Conservation (phyloP, 2,113 vertebrate species). For the Scytalopus superciliaris region DNA sequence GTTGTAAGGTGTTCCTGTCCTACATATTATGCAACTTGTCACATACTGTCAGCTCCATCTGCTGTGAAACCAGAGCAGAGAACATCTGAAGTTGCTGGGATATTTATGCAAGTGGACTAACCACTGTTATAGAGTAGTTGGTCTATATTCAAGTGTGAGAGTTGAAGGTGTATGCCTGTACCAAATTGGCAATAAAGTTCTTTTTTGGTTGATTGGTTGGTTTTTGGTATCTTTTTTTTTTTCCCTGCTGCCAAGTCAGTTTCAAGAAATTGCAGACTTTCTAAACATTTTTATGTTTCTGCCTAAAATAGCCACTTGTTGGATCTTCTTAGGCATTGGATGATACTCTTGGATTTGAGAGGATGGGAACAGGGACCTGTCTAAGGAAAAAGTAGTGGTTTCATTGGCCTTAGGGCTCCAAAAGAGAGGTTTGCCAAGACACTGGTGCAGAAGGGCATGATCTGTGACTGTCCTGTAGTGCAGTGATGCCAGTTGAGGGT, state of each 20-base stretch:
- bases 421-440: rapidly evolving
- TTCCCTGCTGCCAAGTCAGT: background rate
- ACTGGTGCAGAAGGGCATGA: background rate
- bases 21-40: background rate
- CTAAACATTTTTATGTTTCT: background rate
- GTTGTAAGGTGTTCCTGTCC: background rate
- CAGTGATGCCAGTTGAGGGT: background rate
- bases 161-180: background rate
- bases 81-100: background rate
- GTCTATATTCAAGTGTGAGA: background rate
- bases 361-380: background rate
- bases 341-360: background rate
- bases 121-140: background rate
- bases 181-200: background rate
- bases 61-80: background rate
- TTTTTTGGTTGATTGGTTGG: background rate
- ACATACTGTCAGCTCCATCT: background rate
- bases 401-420: background rate
- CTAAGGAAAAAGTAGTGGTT: background rate
- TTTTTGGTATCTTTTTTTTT: no score
- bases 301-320: background rate
- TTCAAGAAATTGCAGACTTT: background rate
- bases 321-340: background rate
- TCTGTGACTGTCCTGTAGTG: background rate
- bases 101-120: background rate